A percentile compares a stretch with the other conserved stretches of the same genome.
Conservation (phyloP, 2,797 vertebrate species). For the Crotalus adamanteus region DNA sequence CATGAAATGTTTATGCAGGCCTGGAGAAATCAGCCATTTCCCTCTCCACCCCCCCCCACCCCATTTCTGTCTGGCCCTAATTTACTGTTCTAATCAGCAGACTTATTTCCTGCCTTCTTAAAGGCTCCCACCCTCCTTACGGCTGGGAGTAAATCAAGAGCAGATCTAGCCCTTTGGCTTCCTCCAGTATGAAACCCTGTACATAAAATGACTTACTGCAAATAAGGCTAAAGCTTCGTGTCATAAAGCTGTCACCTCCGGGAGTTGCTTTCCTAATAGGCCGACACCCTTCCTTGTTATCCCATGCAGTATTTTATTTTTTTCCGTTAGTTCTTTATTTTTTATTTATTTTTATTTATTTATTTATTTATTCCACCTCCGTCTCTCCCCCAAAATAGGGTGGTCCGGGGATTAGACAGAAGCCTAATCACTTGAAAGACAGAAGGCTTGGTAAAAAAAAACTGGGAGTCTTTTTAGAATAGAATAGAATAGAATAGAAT, state of each 20-base stretch:
- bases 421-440: constrained; percentile 27
- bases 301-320: constrained; percentile 37
- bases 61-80: constrained; percentile 49
- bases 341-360: not conserved
- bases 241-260: constrained; percentile 73
- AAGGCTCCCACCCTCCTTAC: constrained; percentile 56
- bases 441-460: too few relatives aligned
- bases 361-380: not conserved
- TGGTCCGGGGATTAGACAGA: constrained; percentile 60
- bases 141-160: constrained; percentile 68
- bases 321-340: constrained; percentile 15
- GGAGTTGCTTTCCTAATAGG: constrained; percentile 71
- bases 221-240: constrained; percentile 68
- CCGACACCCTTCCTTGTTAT: constrained; percentile 58
- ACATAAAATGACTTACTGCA: constrained; percentile 78
- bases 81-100: constrained; percentile 74
- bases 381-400: not conserved
- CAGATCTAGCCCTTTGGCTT: constrained; percentile 56
- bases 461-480: too few relatives aligned
- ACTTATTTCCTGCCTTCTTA: constrained; percentile 65
- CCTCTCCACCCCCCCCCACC: not conserved
- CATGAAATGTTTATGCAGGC: constrained; percentile 64
- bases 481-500: too few relatives aligned
- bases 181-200: constrained; percentile 58
- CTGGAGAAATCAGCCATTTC: constrained; percentile 39